phyloP scores from a whole-genome alignment of 2,797 vertebrate genomes.

The Scomberomorus guttatus region DNA sequence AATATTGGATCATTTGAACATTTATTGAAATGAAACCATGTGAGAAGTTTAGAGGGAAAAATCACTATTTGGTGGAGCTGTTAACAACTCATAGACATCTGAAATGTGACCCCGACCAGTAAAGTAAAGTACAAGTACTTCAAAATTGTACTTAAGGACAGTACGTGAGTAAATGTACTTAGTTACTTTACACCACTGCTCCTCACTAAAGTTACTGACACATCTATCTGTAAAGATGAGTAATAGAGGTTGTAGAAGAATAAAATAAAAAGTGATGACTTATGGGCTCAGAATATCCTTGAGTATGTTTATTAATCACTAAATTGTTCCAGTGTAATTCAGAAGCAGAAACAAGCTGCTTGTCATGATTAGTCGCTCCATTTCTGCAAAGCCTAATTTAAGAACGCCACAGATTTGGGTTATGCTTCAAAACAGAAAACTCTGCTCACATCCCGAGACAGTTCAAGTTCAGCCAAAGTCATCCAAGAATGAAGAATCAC shows the following conservation, averaged over 20 bases:
- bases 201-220: not conserved
- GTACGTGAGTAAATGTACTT: no score
- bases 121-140: no score
- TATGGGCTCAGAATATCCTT: not conserved
- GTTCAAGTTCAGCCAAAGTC: conserved; percentile 16
- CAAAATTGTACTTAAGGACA: no score
- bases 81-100: no score
- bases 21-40: no score
- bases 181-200: no score
- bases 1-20: no score
- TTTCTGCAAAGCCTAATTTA: not conserved
- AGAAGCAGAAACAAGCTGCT: not conserved
- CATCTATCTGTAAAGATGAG: conserved; percentile 1
- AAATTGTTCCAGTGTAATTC: not conserved
- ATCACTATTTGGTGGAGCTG: no score
- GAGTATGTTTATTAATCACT: not conserved
- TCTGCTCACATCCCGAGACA: not conserved
- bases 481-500: not conserved
- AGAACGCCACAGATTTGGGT: not conserved
- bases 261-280: no score
- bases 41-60: no score
- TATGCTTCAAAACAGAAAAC: not conserved
- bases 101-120: no score
- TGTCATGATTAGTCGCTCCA: not conserved
- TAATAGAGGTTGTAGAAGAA: not conserved